These are phyloP conservation scores for Monarcha castaneiventris DNA, from an alignment of 2,113 vertebrate genomes.

Conservation along the genomic window DNA sequence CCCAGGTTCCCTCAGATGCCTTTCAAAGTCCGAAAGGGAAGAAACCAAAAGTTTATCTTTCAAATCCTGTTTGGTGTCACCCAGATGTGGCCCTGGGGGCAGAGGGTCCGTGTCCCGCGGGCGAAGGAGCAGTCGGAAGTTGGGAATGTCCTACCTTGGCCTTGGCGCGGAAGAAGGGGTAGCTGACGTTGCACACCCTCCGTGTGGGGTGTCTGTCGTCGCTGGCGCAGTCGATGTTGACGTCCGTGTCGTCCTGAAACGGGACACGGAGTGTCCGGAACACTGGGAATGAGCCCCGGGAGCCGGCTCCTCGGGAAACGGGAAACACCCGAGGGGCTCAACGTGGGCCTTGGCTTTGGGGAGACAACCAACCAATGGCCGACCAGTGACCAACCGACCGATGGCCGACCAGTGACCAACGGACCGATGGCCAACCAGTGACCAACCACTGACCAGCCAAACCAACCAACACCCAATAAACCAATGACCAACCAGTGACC, in stretches of 20 bases:
- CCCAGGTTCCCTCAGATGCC: accelerated
- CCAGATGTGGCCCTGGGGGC: accelerated
- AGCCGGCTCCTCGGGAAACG: accelerated
- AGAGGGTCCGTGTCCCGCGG: accelerated
- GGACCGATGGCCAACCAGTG: not conserved
- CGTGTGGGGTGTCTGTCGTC: slow-evolving; percentile 74
- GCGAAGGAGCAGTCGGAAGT: not conserved
- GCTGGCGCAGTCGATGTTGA: slow-evolving; percentile 83
- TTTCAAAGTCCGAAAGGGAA: not conserved
- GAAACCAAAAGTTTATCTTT: accelerated
- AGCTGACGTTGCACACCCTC: slow-evolving; percentile 88
- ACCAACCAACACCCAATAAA: not conserved
- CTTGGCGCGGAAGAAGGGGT: slow-evolving; percentile 91
- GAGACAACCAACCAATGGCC: not conserved
- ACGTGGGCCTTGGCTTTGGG: not conserved
- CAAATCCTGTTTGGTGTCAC: accelerated
- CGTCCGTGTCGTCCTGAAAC: slow-evolving; percentile 83
- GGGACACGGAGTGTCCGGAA: accelerated
- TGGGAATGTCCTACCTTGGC: slow-evolving; percentile 76
- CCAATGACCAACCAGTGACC: not conserved
- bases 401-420: not conserved
- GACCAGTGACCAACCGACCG: too few relatives aligned
- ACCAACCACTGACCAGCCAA: not conserved
- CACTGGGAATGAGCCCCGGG: accelerated
- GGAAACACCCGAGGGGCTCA: accelerated